Percentiles rank a stretch among this genome's conserved stretches.
phyloP scores from a whole-genome alignment of 2,113 vertebrate genomes.

The Ceratotherium simum region DNA sequence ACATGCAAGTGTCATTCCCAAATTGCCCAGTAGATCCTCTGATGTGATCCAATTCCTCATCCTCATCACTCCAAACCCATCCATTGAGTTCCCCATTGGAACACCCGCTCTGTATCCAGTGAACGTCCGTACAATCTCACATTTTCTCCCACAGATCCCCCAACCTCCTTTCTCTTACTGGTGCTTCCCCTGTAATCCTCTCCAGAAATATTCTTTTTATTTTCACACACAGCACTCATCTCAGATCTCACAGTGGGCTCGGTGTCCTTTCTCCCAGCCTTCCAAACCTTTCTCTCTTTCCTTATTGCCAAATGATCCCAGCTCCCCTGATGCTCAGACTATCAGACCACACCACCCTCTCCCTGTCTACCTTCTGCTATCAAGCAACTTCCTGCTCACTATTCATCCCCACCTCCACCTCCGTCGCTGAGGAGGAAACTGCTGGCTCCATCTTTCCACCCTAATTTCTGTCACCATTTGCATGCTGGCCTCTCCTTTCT shows the following conservation, averaged over 20 bases:
- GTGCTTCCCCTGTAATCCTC: not conserved
- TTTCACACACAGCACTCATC: no score
- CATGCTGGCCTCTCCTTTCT: not conserved
- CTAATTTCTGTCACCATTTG: not conserved
- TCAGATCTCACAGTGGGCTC: not conserved
- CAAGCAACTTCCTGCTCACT: not conserved
- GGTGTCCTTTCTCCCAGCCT: not conserved
- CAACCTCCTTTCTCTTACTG: not conserved
- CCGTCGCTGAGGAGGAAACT: not conserved
- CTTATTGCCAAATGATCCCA: not conserved
- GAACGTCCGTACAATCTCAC: not conserved
- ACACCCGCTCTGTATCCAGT: not conserved
- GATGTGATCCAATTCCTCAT: not conserved
- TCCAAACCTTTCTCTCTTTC: not conserved
- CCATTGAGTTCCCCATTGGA: not conserved
- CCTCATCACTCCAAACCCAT: not conserved
- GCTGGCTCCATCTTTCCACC: not conserved
- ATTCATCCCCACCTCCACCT: no score
- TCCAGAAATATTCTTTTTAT: not conserved
- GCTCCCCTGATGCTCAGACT: not conserved
- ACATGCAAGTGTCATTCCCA: not conserved
- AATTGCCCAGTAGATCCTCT: not conserved
- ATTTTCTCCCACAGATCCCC: no score
- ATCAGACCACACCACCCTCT: no score
- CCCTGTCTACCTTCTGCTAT: not conserved